Base-by-base conservation (phyloP, 2,888 invertebrate species). In the Mesorhabditis sp. region DNA sequence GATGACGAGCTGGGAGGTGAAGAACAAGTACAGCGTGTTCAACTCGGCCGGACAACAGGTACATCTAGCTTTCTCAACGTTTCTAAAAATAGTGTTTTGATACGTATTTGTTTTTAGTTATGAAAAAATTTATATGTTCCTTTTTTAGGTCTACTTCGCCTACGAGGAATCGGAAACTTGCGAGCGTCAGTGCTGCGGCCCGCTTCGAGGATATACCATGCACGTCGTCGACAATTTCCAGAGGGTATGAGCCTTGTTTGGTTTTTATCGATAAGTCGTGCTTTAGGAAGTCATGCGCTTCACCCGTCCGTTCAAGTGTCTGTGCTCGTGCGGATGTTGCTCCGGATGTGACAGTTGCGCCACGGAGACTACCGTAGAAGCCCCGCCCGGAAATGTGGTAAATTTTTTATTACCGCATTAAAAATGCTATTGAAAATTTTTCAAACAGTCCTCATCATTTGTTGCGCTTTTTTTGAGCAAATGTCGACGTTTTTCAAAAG, bases 131-230 rank as follows among this genome's bases (percentile, higher is more conserved):
- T 1, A 28, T 28, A 28, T 28, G 28, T 28, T 28, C 28, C 28
- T 28, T 28, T 28, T 50, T 50, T 50, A 50, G 58, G 63, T 73
- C 15, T 71, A 45, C 67, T 69, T 64, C 62, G 78, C 83, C 5
- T 63, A 71, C 45, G 79, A 76, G 15, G 86, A 86, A 69, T 86
- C 86, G 5, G 85, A 85, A 64, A 68, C 73, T 41, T 86, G 86
- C 70, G 73, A 72, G 68, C 76, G 87, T 13, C 81, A 85, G 70
- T 86, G 85, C 70, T 87, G 86, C 81, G 86, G 86, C 2, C 74
- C 85, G 4, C 69, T 74, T n/a, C 75, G 87, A 72, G 84, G 85
- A 2, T 87, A 87, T 71, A 72, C 79, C 43, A 84, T 87, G 66
- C 86, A 86, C 73, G 83, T 87, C 28, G 83, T 84, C 65, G 86